phyloP scores from a whole-genome alignment of 2,797 vertebrate genomes.

The Anguilla marmorata region DNA sequence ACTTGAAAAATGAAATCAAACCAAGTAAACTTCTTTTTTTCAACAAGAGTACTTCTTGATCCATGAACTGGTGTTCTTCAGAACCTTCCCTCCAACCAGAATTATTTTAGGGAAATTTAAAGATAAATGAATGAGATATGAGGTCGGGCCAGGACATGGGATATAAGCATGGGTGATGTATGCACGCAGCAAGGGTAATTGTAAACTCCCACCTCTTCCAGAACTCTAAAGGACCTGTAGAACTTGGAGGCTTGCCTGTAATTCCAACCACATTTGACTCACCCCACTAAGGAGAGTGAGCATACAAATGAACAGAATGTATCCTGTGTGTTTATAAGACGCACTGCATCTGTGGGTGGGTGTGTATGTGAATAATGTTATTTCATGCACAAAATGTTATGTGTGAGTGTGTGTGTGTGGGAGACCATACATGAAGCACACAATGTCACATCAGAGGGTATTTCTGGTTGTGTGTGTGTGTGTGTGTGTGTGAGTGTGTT shows the following conservation, averaged over 20 bases:
- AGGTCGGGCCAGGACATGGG: background rate
- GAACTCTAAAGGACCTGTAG: conserved; percentile 16
- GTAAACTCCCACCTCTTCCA: background rate
- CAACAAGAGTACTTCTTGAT: background rate
- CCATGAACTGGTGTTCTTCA: background rate
- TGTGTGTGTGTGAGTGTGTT: too few species aligned
- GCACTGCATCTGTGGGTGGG: background rate
- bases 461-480: background rate
- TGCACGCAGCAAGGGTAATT: background rate
- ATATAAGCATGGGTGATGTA: background rate
- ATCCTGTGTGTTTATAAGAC: background rate
- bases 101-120: background rate
- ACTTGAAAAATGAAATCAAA: background rate
- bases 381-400: background rate
- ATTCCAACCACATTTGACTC: conserved; percentile 36
- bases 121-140: background rate
- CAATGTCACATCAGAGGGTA: background rate
- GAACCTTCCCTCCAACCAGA: background rate
- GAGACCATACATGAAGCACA: background rate
- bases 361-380: conserved; percentile 24
- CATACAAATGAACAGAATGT: background rate
- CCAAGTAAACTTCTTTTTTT: background rate
- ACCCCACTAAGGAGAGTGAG: conserved; percentile 37
- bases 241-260: conserved; percentile 22
- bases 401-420: background rate